Evolutionary conservation across 2,113 vertebrate genomes (phyloP).

Genomic region (Polypterus senegalus): DNA sequence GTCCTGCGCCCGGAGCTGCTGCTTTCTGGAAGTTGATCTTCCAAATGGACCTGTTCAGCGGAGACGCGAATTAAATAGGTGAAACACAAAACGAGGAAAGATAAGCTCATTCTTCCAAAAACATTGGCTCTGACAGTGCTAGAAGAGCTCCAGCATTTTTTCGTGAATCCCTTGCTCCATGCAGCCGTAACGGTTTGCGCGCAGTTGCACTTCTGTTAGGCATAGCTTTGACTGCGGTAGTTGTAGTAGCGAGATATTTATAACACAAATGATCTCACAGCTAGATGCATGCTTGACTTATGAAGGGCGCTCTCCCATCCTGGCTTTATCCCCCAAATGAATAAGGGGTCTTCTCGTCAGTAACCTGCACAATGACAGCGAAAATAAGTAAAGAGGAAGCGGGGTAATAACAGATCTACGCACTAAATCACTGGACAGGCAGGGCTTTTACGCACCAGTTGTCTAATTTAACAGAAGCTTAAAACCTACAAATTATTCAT

Average conservation of each 20-base stretch:
- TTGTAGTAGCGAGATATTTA: slow-evolving; percentile 68
- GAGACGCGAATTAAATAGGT: slow-evolving; percentile 51
- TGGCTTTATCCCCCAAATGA: slow-evolving; percentile 35
- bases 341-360: slow-evolving; percentile 28
- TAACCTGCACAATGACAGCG: slow-evolving; percentile 16
- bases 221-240: slow-evolving; percentile 36
- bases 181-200: slow-evolving; percentile 24
- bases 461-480: slow-evolving; percentile 8
- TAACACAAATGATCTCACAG: slow-evolving; percentile 79
- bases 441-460: slow-evolving; percentile 36
- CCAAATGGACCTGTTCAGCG: slow-evolving; percentile 38
- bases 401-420: too few relatives aligned
- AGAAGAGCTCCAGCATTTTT: slow-evolving; percentile 52
- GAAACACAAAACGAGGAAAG: slow-evolving; percentile 54
- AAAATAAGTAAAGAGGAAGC: too few relatives aligned
- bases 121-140: slow-evolving; percentile 37
- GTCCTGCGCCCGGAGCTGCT: slow-evolving; percentile 70
- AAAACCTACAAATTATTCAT: slow-evolving; percentile 16
- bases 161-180: slow-evolving; percentile 22
- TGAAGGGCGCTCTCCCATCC: slow-evolving; percentile 48
- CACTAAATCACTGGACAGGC: slow-evolving; percentile 18
- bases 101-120: slow-evolving; percentile 72
- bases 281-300: slow-evolving; percentile 49
- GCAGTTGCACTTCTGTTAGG: slow-evolving; percentile 30
- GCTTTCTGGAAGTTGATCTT: slow-evolving; percentile 41